Conservation (phyloP, 2,888 invertebrate genomes). For the Platynereis dumerilii region DNA sequence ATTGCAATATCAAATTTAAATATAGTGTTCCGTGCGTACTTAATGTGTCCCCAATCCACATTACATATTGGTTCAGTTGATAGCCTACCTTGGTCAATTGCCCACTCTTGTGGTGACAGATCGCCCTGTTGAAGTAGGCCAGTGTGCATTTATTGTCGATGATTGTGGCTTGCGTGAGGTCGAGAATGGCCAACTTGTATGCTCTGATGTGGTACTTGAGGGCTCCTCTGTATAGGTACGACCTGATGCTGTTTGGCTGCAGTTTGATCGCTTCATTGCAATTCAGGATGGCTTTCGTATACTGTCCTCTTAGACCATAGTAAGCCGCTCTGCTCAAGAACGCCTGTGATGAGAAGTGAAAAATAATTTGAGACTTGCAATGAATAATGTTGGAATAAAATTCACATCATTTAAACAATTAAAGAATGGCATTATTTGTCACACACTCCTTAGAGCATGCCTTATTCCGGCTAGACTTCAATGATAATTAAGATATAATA, state of each 20-base stretch:
- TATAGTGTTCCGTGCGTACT: too few relatives aligned
- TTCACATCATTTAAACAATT: too few relatives aligned
- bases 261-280: slow-evolving; percentile 63
- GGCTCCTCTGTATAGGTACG: slow-evolving; percentile 63
- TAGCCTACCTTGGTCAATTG: slow-evolving; percentile 32
- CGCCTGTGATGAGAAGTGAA: too few relatives aligned
- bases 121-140: slow-evolving; percentile 63
- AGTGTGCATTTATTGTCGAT: slow-evolving; percentile 59
- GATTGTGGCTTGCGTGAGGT: slow-evolving; percentile 57
- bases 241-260: slow-evolving; percentile 60
- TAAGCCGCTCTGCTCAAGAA: slow-evolving; percentile 62
- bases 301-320: slow-evolving; percentile 58
- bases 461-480: too few relatives aligned
- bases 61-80: too few relatives aligned
- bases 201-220: slow-evolving; percentile 62
- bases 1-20: too few relatives aligned
- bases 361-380: too few relatives aligned
- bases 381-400: too few relatives aligned
- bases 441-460: too few relatives aligned
- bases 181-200: slow-evolving; percentile 59
- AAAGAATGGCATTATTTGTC: too few relatives aligned
- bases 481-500: too few relatives aligned
- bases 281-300: slow-evolving; percentile 63
- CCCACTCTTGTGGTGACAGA: slow-evolving; percentile 59
- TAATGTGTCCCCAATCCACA: too few relatives aligned